These are phyloP conservation scores for Nudaria mundana DNA, from an alignment of 2,888 invertebrate species.

Conservation along the genomic window DNA sequence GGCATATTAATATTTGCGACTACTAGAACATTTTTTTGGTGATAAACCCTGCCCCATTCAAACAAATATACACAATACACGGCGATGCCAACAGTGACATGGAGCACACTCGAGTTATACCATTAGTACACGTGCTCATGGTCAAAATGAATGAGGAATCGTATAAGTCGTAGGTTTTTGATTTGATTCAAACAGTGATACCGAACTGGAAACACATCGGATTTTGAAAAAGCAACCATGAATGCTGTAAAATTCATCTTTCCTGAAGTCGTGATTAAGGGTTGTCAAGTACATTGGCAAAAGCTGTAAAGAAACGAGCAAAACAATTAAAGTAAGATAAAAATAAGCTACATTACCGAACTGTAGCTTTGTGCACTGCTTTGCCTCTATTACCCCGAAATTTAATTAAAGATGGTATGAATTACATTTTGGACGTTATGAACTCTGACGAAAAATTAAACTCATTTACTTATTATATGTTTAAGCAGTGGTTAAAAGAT, in stretches of 20 bases:
- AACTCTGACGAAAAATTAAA: conserved; percentile 5
- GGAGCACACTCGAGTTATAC: neutral
- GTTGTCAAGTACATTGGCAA: conserved; percentile 11
- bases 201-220: conserved; percentile 9
- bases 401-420: conserved; percentile 7
- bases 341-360: conserved; percentile 5
- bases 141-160: neutral
- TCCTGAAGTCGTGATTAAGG: conserved; percentile 6
- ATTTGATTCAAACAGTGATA: conserved; percentile 5
- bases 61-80: neutral
- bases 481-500: conserved; percentile 12
- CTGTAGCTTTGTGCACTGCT: conserved; percentile 8
- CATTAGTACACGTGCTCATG: conserved; percentile 1
- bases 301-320: conserved; percentile 9
- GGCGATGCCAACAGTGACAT: neutral
- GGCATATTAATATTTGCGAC: neutral
- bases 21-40: neutral
- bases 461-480: conserved; percentile 11
- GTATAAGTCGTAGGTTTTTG: conserved; percentile 1
- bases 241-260: conserved; percentile 8
- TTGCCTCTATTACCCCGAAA: conserved; percentile 10
- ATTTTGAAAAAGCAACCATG: conserved; percentile 10
- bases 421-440: neutral
- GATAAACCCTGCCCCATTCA: neutral
- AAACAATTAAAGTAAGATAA: conserved; percentile 5